These are phyloP conservation scores for Lordiphosa clarofinis DNA, from an alignment of 1,140 invertebrate genomes.

Conservation along the genomic window DNA sequence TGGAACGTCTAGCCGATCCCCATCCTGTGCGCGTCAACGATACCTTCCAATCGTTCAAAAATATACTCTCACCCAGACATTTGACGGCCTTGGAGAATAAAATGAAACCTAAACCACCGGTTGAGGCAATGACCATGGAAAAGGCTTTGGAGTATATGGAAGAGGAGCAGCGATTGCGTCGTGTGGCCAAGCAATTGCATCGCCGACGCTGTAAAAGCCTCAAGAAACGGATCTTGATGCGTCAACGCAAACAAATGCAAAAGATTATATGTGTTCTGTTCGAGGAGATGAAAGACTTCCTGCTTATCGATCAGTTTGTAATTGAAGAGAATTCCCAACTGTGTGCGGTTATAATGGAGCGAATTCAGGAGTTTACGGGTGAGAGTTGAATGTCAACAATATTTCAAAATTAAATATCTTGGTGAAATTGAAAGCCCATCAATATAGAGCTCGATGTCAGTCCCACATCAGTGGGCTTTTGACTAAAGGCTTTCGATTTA, in stretches of 20 bases:
- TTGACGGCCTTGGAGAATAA: conserved; percentile 42
- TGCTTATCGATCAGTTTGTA: conserved; percentile 69
- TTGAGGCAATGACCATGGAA: conserved; percentile 53
- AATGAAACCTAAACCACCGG: conserved; percentile 50
- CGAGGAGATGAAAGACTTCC: conserved; percentile 75
- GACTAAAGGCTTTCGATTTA: no score
- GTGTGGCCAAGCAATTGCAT: conserved; percentile 37
- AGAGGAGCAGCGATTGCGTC: conserved; percentile 61
- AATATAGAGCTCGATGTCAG: no score
- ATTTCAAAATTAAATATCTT: no score
- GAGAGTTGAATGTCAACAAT: background rate
- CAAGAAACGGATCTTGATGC: conserved; percentile 51
- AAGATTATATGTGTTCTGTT: conserved; percentile 73
- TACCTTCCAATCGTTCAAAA: conserved; percentile 44
- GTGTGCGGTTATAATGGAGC: conserved; percentile 58
- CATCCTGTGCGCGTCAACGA: conserved; percentile 41
- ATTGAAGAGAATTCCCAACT: conserved; percentile 67
- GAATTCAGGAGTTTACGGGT: conserved; percentile 69
- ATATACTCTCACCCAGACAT: conserved; percentile 35
- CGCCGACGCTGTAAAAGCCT: conserved; percentile 47
- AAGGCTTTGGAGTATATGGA: conserved; percentile 63
- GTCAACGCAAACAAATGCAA: conserved; percentile 68
- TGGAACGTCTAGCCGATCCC: conserved; percentile 61
- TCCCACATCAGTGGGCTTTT: no score
- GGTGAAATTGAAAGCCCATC: no score